Conservation (phyloP, 2,888 invertebrate species). For the Liposcelis brunnea region DNA sequence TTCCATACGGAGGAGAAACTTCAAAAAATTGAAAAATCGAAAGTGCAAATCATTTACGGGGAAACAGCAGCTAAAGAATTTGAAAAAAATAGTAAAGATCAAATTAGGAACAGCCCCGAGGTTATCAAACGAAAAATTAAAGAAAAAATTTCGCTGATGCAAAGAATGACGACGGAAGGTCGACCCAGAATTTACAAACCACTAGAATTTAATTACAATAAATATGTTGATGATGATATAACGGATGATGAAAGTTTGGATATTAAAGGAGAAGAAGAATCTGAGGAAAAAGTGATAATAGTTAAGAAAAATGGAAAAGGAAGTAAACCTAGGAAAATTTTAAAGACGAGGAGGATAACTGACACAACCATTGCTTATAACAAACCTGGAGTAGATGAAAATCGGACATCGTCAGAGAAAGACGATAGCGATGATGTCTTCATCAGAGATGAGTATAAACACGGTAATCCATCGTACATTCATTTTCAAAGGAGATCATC, state of each 20-base stretch:
- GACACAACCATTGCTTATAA: conserved; percentile 18
- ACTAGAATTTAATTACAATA: not conserved
- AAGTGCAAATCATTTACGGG: not conserved
- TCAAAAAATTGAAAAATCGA: conserved; percentile 1
- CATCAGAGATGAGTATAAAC: conserved; percentile 1
- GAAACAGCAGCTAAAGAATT: not conserved
- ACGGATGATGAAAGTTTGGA: conserved; percentile 1
- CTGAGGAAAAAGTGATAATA: not conserved
- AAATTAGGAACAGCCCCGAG: not conserved
- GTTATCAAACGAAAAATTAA: conserved; percentile 2
- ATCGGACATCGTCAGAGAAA: conserved; percentile 3
- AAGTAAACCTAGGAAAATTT: conserved; percentile 17
- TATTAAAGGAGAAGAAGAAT: not conserved
- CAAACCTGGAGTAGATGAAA: conserved; percentile 18
- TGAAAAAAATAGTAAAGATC: not conserved
- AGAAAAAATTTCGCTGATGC: conserved; percentile 5
- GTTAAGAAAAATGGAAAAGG: conserved; percentile 6
- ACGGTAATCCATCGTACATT: not conserved
- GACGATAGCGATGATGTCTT: conserved; percentile 8
- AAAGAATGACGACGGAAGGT: not conserved
- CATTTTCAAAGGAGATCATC: conserved; percentile 11
- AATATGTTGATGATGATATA: not conserved
- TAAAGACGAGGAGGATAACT: conserved; percentile 21
- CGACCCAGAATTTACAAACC: not conserved
- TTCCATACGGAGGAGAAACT: not conserved